Conservation (phyloP, 2,113 vertebrate genomes). For the Odocoileus virginianus region DNA sequence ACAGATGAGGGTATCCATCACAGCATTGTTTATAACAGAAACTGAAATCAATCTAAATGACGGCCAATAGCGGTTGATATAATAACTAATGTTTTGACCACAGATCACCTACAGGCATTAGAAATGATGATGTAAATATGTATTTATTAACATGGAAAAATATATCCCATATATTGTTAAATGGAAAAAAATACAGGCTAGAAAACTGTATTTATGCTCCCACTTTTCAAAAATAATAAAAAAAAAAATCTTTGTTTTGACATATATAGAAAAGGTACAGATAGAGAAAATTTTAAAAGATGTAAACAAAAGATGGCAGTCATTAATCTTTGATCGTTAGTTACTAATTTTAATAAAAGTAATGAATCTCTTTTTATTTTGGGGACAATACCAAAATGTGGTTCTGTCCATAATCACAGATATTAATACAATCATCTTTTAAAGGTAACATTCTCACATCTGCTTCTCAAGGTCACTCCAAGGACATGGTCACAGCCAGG, state of each 20-base stretch:
- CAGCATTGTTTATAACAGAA: constrained; percentile 5
- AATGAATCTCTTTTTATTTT: not conserved
- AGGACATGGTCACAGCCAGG: not conserved
- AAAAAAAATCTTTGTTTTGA: not conserved
- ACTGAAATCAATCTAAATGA: not conserved
- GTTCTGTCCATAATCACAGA: not conserved
- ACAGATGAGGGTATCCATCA: not conserved
- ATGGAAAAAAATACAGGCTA: not conserved
- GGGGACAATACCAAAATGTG: not conserved
- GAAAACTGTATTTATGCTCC: not conserved
- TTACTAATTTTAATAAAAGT: not conserved
- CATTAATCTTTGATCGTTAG: not conserved
- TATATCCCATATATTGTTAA: not conserved
- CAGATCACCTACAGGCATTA: not conserved
- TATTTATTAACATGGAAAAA: constrained; percentile 17
- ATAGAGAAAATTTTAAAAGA: not conserved
- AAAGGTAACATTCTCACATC: not conserved
- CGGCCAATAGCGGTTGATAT: not conserved
- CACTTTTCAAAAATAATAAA: not conserved
- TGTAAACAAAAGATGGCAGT: not conserved
- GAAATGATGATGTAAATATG: not conserved
- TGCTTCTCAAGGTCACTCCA: not conserved
- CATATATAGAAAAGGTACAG: not conserved
- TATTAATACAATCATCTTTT: not conserved
- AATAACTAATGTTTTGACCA: not conserved